Evolutionary conservation across 2,113 vertebrate genomes (phyloP), one percentile per base, ranked within the genome.

Genomic region (Stictonetta naevosa): DNA sequence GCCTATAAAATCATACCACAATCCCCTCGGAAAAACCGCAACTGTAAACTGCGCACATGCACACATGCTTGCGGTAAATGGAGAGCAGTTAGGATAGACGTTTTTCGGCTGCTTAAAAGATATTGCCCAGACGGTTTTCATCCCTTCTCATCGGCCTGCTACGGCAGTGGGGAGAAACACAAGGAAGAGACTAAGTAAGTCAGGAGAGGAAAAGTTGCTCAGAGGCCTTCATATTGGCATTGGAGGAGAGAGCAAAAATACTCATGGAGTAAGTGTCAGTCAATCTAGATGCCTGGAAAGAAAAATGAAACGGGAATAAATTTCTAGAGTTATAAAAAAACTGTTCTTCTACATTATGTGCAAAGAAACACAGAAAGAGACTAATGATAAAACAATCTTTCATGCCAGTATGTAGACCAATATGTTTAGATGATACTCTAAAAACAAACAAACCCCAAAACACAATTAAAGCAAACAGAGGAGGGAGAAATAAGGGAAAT

Each of bases 1-100:
- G 53, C 71, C 91, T 85, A 73, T 94, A 97, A 95, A 95, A 95
- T 40, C 62, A 50, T n/a, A 86, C 91, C 78, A 82, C 89, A 95
- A 95, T 79, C 84, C 78, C 53, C 53, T 92, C 8, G 0, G 53
- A 85, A 91, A 93, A 96, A 58, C 81, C 95, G 82, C 93, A 85
- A 48, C 89, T 83, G 67, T 91, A 83, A 91, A 79, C 58, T 62
- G 25, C 75, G 78, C 81, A 87, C 36, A 92, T 89, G 58, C 89
- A 96, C 93, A 90, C 67, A 62, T 92, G 89, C 66, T 88, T 90
- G 81, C 0, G n/a, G 91, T 94, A 83, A 93, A 92, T 23, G 58
- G 33, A 71, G 66, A 71, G 74, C 82, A 64, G 53, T 91, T 78
- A 50, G 48, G 89, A 93, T 60, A 91, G 89, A 91, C 3, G 0